phyloP scores from a whole-genome alignment of 2,888 invertebrate genomes.

The Ennomos fuscantarius region DNA sequence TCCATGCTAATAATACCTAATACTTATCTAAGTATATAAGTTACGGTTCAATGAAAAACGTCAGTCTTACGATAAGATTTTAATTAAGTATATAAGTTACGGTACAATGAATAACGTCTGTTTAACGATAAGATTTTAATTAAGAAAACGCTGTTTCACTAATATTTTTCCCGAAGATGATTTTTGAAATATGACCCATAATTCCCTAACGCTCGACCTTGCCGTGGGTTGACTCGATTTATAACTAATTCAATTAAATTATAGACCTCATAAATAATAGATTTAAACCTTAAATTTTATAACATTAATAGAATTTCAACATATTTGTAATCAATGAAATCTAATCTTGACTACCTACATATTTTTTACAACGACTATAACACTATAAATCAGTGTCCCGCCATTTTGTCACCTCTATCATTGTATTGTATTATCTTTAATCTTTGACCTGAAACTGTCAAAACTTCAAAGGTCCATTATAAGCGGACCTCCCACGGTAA shows the following conservation, averaged over 20 bases:
- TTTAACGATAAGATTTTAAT: too few species aligned
- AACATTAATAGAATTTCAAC: constrained; percentile 3
- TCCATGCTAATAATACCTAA: too few species aligned
- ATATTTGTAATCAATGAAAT: constrained; percentile 16
- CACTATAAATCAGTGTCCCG: constrained; percentile 51
- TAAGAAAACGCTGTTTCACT: too few species aligned
- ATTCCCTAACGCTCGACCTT: not conserved
- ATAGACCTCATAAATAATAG: constrained; percentile 7
- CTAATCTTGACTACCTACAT: constrained; percentile 14
- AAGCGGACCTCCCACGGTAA: constrained; percentile 37
- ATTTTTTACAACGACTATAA: constrained; percentile 10
- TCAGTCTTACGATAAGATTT: too few species aligned
- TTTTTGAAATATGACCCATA: not conserved
- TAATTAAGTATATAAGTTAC: too few species aligned
- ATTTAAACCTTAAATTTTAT: constrained; percentile 2
- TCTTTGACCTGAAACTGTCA: constrained; percentile 52
- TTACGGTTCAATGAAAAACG: too few species aligned
- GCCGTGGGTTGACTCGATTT: constrained; percentile 11
- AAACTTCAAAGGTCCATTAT: constrained; percentile 39
- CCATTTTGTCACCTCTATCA: constrained; percentile 48
- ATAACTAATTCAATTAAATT: constrained; percentile 10
- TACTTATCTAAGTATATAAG: too few species aligned
- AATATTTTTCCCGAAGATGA: too few species aligned
- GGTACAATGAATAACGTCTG: too few species aligned
- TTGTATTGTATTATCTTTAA: constrained; percentile 47